Evolutionary conservation across 2,888 invertebrate species (phyloP).

Genomic region (Copidosoma aretas): DNA sequence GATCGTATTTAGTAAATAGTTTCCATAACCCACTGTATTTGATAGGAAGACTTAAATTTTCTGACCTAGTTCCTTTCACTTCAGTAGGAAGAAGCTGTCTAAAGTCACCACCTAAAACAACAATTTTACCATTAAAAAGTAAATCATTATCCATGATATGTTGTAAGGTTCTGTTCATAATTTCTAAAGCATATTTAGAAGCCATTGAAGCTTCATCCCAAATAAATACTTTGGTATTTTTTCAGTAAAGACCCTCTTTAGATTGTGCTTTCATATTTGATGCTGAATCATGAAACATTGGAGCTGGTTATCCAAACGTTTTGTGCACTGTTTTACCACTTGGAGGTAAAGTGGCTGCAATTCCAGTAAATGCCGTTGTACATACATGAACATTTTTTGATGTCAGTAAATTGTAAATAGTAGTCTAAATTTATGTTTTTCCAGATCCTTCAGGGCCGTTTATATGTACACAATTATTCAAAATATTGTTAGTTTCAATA

Average conservation of each 20-base stretch:
- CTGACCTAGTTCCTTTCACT: slow-evolving; percentile 17
- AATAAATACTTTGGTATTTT: slow-evolving; percentile 33
- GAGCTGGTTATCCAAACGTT: no score
- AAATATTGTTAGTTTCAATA: background rate
- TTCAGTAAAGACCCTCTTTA: slow-evolving; percentile 37
- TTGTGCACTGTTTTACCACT: no score
- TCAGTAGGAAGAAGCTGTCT: slow-evolving; percentile 17
- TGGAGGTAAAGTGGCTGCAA: no score
- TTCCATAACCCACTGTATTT: slow-evolving; percentile 1
- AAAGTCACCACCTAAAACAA: slow-evolving; percentile 19
- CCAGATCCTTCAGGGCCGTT: slow-evolving; percentile 22
- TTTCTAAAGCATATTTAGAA: slow-evolving; percentile 38
- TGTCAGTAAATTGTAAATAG: background rate
- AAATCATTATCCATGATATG: slow-evolving; percentile 42
- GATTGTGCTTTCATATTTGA: slow-evolving; percentile 41
- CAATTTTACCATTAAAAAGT: slow-evolving; percentile 44
- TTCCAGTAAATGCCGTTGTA: slow-evolving; percentile 53
- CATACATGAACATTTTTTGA: slow-evolving; percentile 27
- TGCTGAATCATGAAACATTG: no score
- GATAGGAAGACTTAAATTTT: slow-evolving; percentile 11
- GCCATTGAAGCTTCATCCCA: no score
- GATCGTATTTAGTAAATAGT: slow-evolving; percentile 23
- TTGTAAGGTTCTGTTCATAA: slow-evolving; percentile 40
- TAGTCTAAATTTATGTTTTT: no score
- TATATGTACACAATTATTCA: no score